phyloP scores from a whole-genome alignment of 2,113 vertebrate genomes.

The Dasyprocta punctata region DNA sequence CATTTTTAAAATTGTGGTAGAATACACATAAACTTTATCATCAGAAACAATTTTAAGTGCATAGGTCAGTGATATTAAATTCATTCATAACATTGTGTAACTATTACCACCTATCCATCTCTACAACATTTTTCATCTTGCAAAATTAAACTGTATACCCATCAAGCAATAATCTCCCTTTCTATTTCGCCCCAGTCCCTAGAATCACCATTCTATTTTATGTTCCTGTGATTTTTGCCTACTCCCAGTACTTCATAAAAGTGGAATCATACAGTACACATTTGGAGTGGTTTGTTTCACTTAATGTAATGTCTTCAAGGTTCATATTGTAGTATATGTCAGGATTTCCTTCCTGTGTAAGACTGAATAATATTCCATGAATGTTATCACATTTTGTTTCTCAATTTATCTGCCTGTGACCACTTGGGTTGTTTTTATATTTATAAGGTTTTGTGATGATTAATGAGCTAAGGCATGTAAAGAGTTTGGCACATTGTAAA shows the following conservation, averaged over 20 bases:
- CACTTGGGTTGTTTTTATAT: not conserved
- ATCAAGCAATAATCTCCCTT: not conserved
- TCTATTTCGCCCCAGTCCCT: not conserved
- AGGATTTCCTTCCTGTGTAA: not conserved
- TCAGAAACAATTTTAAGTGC: not conserved
- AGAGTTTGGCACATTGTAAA: not conserved
- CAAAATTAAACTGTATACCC: not conserved
- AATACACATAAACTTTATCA: not conserved
- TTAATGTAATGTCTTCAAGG: not conserved
- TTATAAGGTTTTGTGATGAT: constrained; percentile 4
- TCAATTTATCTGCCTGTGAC: not conserved
- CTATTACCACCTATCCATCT: not conserved
- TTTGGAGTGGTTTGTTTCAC: not conserved
- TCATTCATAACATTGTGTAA: not conserved
- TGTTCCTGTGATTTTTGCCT: not conserved
- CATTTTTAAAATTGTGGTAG: not conserved
- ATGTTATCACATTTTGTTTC: not conserved
- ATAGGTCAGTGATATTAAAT: not conserved
- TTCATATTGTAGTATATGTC: not conserved
- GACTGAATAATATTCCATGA: not conserved
- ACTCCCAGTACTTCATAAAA: not conserved
- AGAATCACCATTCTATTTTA: not conserved
- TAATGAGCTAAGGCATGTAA: not conserved
- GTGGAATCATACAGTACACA: not conserved
- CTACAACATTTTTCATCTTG: not conserved